A percentile compares a stretch with the other conserved stretches of the same genome.
These are phyloP conservation scores for Origma solitaria DNA, from an alignment of 2,113 vertebrate genomes.

Conservation along the genomic window DNA sequence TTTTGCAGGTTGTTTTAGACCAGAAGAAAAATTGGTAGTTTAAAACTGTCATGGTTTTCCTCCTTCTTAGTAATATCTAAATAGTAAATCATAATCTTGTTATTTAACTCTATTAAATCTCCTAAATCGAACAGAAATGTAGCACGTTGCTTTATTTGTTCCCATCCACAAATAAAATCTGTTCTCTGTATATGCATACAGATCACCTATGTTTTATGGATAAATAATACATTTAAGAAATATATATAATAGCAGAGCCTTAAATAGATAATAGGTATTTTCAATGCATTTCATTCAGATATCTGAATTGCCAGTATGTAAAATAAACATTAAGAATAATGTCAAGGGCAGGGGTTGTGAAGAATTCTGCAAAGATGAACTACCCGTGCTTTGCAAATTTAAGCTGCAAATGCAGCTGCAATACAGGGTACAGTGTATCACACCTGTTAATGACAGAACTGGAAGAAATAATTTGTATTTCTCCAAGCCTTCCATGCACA, in stretches of 20 bases:
- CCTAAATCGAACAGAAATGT: neutral
- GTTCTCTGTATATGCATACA: neutral
- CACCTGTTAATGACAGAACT: neutral
- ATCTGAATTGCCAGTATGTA: neutral
- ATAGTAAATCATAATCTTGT: neutral
- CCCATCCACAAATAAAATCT: neutral
- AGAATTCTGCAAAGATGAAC: neutral
- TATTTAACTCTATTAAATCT: constrained; percentile 1
- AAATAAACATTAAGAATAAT: neutral
- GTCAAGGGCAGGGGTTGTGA: neutral
- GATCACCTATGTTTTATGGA: neutral
- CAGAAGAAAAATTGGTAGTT: neutral
- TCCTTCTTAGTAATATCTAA: neutral
- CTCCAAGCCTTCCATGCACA: neutral
- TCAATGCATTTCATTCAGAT: neutral
- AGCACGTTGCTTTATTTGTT: neutral
- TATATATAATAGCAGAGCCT: neutral
- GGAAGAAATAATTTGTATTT: neutral
- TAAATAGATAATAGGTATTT: constrained; percentile 5
- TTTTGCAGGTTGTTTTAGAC: neutral
- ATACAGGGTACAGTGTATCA: neutral
- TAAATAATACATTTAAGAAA: neutral
- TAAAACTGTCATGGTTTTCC: neutral
- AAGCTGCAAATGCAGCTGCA: neutral
- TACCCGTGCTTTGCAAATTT: neutral